A percentile compares a stretch with the other conserved stretches of the same genome.
Evolutionary conservation across 2,888 invertebrate genomes (phyloP).

Genomic region (Drosophila lacicola): DNA sequence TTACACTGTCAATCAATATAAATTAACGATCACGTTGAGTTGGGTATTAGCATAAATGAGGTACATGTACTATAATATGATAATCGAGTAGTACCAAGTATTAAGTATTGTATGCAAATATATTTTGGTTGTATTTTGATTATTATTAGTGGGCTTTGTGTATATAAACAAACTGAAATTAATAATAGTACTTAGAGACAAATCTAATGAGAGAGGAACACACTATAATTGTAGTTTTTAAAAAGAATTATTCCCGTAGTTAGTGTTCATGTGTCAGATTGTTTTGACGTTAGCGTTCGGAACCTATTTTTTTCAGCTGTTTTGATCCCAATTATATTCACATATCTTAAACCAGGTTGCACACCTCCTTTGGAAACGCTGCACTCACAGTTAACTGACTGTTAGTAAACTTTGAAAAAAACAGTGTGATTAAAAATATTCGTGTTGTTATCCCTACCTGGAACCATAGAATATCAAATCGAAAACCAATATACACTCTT

Average conservation of each 20-base stretch:
- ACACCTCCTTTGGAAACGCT: background rate
- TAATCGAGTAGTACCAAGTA: constrained; percentile 6
- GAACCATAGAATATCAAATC: background rate
- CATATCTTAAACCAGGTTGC: too few species aligned
- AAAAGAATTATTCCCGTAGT: background rate
- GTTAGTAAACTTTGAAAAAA: background rate
- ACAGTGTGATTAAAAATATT: background rate
- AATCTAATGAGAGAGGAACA: background rate
- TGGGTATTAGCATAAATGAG: background rate
- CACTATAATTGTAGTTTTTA: background rate
- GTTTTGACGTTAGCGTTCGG: background rate
- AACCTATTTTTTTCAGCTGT: background rate
- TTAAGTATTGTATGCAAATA: constrained; percentile 23
- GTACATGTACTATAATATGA: constrained; percentile 1
- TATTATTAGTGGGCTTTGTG: constrained; percentile 1
- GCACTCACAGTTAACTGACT: background rate
- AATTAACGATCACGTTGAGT: constrained; percentile 13
- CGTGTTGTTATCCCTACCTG: background rate
- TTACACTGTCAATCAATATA: constrained; percentile 4
- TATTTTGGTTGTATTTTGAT: constrained; percentile 18
- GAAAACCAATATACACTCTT: background rate
- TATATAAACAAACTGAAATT: constrained; percentile 2
- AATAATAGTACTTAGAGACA: background rate
- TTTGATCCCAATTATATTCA: background rate
- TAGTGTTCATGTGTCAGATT: background rate